Percentiles rank a stretch among this genome's conserved stretches.
phyloP scores from a whole-genome alignment of 1,140 invertebrate genomes.

The Theocolax elegans region DNA sequence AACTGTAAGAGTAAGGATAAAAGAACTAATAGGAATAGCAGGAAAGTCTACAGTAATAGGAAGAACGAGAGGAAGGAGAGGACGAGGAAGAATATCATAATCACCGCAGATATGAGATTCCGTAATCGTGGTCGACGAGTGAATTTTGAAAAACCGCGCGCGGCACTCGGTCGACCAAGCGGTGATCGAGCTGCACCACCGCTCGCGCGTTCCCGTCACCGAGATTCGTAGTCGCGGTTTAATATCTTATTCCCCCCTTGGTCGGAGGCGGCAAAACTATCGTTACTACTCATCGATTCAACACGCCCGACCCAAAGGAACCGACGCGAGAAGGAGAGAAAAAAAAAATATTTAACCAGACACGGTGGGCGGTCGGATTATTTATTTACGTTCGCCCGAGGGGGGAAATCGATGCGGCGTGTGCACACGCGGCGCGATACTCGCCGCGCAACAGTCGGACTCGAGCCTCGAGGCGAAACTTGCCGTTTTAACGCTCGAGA shows the following conservation, averaged over 20 bases:
- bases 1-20: no score
- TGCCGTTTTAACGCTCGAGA: no score
- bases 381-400: conserved; percentile 4
- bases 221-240: no score
- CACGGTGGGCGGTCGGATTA: background rate
- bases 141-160: conserved; percentile 41
- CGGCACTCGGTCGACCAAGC: conserved; percentile 32
- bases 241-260: no score
- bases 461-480: no score
- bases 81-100: no score
- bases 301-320: background rate
- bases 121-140: conserved; percentile 10
- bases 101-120: conserved; percentile 35
- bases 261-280: no score
- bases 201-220: conserved; percentile 34
- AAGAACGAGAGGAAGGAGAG: no score
- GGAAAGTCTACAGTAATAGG: no score
- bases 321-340: background rate
- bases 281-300: no score
- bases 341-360: background rate
- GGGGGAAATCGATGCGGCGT: conserved; percentile 2
- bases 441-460: no score
- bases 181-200: conserved; percentile 32
- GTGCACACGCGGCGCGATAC: conserved; percentile 20
- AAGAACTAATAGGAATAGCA: no score